phyloP scores from a whole-genome alignment of 2,888 invertebrate species.

The Zelleria hepariella region DNA sequence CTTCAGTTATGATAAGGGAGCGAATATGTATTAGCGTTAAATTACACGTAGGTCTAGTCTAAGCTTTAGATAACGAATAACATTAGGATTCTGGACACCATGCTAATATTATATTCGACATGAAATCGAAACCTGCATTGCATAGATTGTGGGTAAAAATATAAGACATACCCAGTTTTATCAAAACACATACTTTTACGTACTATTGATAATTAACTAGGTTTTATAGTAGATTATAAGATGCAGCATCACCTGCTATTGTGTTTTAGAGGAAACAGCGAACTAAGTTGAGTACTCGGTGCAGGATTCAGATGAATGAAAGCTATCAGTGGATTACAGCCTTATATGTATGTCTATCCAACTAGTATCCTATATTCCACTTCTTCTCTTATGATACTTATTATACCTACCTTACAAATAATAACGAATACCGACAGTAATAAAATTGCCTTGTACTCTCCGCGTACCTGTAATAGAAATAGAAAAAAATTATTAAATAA shows the following conservation, averaged over 20 bases:
- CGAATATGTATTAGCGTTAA: neutral
- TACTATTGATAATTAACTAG: neutral
- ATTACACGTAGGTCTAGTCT: neutral
- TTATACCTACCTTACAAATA: neutral
- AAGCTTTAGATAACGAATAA: neutral
- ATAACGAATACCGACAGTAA: neutral
- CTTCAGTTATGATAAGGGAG: neutral
- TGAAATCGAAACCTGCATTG: neutral
- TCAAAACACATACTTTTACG: neutral
- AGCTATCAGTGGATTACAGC: neutral
- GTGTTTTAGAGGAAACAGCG: neutral
- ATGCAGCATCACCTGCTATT: neutral
- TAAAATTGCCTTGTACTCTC: neutral
- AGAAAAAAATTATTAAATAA: neutral
- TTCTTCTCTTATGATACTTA: neutral
- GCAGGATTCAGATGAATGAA: neutral
- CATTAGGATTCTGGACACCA: neutral
- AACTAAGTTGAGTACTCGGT: neutral
- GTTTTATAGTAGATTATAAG: neutral
- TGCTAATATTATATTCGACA: neutral
- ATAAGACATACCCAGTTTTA: neutral
- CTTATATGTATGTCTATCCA: neutral
- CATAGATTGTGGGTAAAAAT: neutral
- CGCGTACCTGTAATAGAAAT: neutral
- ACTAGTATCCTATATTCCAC: neutral